Evolutionary conservation across 2,113 vertebrate species (phyloP).

Genomic region (Balaenoptera acutorostrata): DNA sequence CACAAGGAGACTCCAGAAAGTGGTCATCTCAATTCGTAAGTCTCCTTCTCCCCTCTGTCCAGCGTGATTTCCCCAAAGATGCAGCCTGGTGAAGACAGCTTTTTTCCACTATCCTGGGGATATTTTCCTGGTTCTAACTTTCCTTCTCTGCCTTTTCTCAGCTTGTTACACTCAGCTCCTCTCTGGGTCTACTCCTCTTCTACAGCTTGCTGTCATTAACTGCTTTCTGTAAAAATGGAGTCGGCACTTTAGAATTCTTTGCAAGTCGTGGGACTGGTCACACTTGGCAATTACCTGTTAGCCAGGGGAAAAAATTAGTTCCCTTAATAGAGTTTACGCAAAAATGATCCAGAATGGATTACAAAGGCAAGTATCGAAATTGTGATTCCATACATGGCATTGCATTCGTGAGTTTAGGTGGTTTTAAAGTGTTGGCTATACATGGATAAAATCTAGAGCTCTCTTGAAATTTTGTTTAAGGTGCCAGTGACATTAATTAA

Average conservation of each 20-base stretch:
- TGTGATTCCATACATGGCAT: neutral
- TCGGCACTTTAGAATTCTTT: neutral
- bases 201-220: neutral
- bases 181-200: neutral
- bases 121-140: neutral
- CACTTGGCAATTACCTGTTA: slow-evolving; percentile 27
- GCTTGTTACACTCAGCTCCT: neutral
- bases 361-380: neutral
- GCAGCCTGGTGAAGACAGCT: neutral
- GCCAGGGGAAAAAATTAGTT: neutral
- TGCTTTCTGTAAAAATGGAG: neutral
- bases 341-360: slow-evolving; percentile 21
- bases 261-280: neutral
- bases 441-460: neutral
- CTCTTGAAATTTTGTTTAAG: neutral
- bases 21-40: neutral
- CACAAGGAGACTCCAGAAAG: neutral
- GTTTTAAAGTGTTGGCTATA: neutral
- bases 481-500: neutral
- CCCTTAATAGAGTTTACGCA: slow-evolving; percentile 1
- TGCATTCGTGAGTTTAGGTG: neutral
- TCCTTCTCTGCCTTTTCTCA: neutral
- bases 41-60: neutral
- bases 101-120: neutral
- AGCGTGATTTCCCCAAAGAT: neutral